Conservation (phyloP, 37 sponge, comb jelly and placozoan genomes). For the Halichondria panicea region DNA sequence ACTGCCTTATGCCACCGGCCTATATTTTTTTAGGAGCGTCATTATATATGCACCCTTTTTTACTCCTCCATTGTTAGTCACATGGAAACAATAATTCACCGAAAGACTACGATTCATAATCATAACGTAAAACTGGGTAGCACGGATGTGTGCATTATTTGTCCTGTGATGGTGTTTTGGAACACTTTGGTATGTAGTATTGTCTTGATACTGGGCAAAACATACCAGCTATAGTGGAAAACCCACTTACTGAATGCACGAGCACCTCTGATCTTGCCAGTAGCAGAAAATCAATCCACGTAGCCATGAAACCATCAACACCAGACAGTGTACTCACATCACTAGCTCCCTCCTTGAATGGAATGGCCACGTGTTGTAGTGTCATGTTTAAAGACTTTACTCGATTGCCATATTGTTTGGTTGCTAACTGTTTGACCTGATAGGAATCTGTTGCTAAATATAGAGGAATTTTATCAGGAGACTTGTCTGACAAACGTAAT, state of each 20-base stretch:
- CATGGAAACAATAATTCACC: too few relatives aligned
- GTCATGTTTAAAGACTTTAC: slow-evolving; percentile 5
- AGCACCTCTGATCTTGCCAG: background rate
- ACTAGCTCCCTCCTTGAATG: background rate
- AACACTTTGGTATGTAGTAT: background rate
- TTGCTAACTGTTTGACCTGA: slow-evolving; percentile 19
- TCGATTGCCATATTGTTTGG: slow-evolving; percentile 4
- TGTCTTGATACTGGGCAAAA: slow-evolving; percentile 14
- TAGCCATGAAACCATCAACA: background rate
- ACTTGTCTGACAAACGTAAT: background rate
- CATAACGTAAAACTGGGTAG: too few relatives aligned
- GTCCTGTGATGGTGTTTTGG: too few relatives aligned
- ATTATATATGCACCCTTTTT: too few relatives aligned
- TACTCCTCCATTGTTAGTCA: too few relatives aligned
- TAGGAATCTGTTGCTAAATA: slow-evolving; percentile 26
- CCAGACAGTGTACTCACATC: background rate
- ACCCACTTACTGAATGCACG: slow-evolving; percentile 16
- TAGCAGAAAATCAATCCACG: slow-evolving; percentile 20
- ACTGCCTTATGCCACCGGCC: background rate
- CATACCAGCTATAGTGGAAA: background rate
- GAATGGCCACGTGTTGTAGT: slow-evolving; percentile 1
- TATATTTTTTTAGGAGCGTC: too few relatives aligned
- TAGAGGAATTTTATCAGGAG: background rate
- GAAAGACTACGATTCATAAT: too few relatives aligned
- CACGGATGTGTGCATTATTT: too few relatives aligned